Conservation (phyloP, 2,113 vertebrate species). For the Ophthalmolycus amberensis region DNA sequence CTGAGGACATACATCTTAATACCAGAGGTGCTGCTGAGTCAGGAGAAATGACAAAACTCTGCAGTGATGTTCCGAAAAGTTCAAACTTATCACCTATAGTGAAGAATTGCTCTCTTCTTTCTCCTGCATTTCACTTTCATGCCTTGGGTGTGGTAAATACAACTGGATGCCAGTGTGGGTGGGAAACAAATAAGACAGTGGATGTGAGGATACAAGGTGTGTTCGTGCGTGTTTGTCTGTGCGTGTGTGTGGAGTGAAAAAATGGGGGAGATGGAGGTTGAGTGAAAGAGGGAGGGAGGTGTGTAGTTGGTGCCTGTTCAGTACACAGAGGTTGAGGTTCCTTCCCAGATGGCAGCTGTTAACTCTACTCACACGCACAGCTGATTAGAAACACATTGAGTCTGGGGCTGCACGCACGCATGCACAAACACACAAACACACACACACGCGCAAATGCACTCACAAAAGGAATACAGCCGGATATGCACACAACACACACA, state of each 20-base stretch:
- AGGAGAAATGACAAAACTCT: background rate
- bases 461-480: conserved; percentile 3
- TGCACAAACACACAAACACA: conserved; percentile 53
- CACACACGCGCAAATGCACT: conserved; percentile 7
- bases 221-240: conserved; percentile 37
- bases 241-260: conserved; percentile 26
- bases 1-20: background rate
- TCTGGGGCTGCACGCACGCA: conserved; percentile 71
- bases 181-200: conserved; percentile 65
- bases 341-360: conserved; percentile 87
- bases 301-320: conserved; percentile 57
- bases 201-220: conserved; percentile 53
- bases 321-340: conserved; percentile 82
- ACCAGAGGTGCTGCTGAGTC: background rate
- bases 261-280: conserved; percentile 28
- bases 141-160: conserved; percentile 67
- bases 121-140: conserved; percentile 46
- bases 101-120: conserved; percentile 6
- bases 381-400: conserved; percentile 87
- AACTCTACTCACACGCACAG: conserved; percentile 85
- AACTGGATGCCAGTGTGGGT: conserved; percentile 68
- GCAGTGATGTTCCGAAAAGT: background rate
- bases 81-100: background rate
- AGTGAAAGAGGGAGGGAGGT: conserved; percentile 46
- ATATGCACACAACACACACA: conserved; percentile 49